phyloP scores from a whole-genome alignment of 2,797 vertebrate species.

The Hipposideros larvatus region DNA sequence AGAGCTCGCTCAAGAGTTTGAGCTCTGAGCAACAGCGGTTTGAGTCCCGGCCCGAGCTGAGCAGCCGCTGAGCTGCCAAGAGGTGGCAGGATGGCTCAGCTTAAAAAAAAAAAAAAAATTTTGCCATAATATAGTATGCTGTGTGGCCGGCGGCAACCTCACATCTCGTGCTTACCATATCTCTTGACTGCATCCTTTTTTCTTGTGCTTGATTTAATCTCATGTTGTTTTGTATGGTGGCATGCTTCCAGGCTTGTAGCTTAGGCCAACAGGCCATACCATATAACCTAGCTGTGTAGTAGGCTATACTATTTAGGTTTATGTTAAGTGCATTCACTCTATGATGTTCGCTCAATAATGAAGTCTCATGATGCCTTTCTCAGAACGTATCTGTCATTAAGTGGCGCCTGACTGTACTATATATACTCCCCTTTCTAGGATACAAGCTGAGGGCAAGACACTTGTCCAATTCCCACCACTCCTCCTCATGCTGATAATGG shows the following conservation, averaged over 20 bases:
- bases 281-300: neutral
- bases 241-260: neutral
- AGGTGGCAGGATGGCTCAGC: too few relatives aligned
- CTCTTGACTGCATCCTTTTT: neutral
- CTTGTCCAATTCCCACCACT: neutral
- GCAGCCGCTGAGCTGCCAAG: too few relatives aligned
- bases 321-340: neutral
- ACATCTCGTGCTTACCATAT: neutral
- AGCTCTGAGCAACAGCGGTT: too few relatives aligned
- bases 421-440: neutral
- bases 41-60: too few relatives aligned
- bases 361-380: neutral
- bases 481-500: neutral
- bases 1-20: too few relatives aligned
- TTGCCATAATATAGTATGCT: neutral
- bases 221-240: neutral
- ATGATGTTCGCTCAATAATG: neutral
- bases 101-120: too few relatives aligned
- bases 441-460: slow-evolving; percentile 19
- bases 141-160: neutral
- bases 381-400: neutral
- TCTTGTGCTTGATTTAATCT: neutral
- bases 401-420: neutral
- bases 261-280: neutral
- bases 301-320: neutral